Evolutionary conservation across 2,113 vertebrate species (phyloP).

Genomic region (Heptranchias perlo): DNA sequence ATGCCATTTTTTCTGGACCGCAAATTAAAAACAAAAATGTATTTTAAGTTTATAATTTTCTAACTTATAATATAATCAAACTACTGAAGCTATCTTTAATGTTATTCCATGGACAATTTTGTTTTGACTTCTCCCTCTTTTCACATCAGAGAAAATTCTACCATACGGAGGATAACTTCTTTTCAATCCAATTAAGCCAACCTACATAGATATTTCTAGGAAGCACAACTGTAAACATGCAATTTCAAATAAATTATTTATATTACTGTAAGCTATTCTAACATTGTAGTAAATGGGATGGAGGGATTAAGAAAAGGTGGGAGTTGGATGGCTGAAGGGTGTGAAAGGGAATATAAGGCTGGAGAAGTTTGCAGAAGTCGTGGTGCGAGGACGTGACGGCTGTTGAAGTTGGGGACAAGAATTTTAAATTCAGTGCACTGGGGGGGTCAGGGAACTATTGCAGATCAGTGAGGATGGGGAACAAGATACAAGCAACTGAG

Average conservation of each 20-base stretch:
- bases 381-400: neutral
- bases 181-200: neutral
- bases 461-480: neutral
- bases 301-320: neutral
- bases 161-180: neutral
- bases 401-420: neutral
- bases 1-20: neutral
- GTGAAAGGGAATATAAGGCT: neutral
- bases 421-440: neutral
- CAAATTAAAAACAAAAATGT: neutral
- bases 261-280: neutral
- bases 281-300: neutral
- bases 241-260: neutral
- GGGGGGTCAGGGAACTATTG: too few species aligned
- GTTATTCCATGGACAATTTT: neutral
- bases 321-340: neutral
- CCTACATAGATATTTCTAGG: neutral
- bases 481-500: neutral
- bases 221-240: neutral
- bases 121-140: neutral
- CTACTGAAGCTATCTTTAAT: neutral
- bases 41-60: conserved; percentile 9
- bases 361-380: neutral
- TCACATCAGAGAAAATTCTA: neutral
- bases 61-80: neutral